These are phyloP conservation scores for Drosophila yakuba DNA, from an alignment of 1,140 invertebrate genomes.

Conservation along the genomic window DNA sequence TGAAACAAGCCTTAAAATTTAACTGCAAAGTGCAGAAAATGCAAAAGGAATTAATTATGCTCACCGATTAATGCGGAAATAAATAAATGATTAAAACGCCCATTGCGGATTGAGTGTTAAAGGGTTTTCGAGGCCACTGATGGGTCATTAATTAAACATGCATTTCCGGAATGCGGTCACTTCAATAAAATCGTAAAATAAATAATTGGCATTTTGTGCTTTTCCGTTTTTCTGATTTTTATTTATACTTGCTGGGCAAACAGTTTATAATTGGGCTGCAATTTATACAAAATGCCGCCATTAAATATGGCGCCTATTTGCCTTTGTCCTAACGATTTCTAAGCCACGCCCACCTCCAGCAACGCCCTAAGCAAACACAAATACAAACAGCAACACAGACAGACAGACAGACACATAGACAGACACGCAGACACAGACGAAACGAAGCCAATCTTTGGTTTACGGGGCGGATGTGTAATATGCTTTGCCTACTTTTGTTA, in stretches of 20 bases:
- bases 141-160: conserved; percentile 28
- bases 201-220: conserved; percentile 14
- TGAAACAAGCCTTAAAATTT: background rate
- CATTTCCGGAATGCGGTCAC: conserved; percentile 30
- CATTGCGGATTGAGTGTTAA: conserved; percentile 4
- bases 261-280: conserved; percentile 41
- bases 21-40: background rate
- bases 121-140: background rate
- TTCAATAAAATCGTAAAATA: conserved; percentile 27
- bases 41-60: conserved; percentile 9
- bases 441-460: conserved; percentile 14
- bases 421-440: background rate
- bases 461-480: conserved; percentile 41
- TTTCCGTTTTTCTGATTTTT: conserved; percentile 6
- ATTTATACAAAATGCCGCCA: conserved; percentile 43
- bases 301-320: conserved; percentile 61
- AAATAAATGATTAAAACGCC: conserved; percentile 9
- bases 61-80: conserved; percentile 2
- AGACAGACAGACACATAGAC: background rate
- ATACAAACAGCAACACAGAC: conserved; percentile 4
- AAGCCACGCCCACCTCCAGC: conserved; percentile 1
- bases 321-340: conserved; percentile 22
- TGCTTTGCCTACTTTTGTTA: conserved; percentile 31
- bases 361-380: background rate
- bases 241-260: conserved; percentile 36